Percentiles rank a stretch among this genome's conserved stretches.
phyloP scores from a whole-genome alignment of 23 tunicate species.

The Clavelina lepadiformis region DNA sequence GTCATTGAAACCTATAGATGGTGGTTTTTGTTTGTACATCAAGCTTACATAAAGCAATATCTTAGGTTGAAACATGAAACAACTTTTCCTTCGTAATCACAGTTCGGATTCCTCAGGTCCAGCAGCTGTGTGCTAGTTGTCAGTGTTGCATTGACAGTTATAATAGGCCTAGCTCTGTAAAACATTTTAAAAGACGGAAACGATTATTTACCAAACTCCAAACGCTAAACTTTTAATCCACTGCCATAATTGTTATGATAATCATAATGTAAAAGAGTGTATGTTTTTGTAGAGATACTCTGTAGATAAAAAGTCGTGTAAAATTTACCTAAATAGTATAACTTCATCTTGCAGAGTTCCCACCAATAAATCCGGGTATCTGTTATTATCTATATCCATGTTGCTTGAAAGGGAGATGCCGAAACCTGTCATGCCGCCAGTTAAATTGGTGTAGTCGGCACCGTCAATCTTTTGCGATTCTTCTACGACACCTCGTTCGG shows the following conservation, averaged over 20 bases:
- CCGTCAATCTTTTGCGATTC: slow-evolving; percentile 30
- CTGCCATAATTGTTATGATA: background rate
- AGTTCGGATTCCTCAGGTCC: slow-evolving; percentile 15
- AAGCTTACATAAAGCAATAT: slow-evolving; percentile 14
- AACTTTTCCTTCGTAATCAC: background rate
- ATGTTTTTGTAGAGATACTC: background rate
- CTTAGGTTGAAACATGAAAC: slow-evolving; percentile 16
- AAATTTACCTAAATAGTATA: slow-evolving; percentile 26
- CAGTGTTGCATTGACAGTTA: slow-evolving; percentile 10
- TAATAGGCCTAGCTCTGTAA: slow-evolving; percentile 18
- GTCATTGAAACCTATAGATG: background rate
- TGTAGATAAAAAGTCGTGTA: background rate
- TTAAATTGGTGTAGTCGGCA: background rate
- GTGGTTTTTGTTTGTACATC: background rate
- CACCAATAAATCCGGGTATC: slow-evolving; percentile 44
- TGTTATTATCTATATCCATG: slow-evolving; percentile 40
- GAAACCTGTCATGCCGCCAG: slow-evolving; percentile 9
- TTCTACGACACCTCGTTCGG: slow-evolving; percentile 9
- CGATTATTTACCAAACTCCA: too few species aligned
- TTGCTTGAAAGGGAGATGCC: slow-evolving; percentile 41
- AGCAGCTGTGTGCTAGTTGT: background rate
- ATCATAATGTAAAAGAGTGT: background rate
- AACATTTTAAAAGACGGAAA: background rate
- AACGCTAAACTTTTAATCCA: too few species aligned
- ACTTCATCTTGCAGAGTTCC: slow-evolving; percentile 30